Conservation (phyloP, 2,797 vertebrate species). For the Ficedula albicollis region DNA sequence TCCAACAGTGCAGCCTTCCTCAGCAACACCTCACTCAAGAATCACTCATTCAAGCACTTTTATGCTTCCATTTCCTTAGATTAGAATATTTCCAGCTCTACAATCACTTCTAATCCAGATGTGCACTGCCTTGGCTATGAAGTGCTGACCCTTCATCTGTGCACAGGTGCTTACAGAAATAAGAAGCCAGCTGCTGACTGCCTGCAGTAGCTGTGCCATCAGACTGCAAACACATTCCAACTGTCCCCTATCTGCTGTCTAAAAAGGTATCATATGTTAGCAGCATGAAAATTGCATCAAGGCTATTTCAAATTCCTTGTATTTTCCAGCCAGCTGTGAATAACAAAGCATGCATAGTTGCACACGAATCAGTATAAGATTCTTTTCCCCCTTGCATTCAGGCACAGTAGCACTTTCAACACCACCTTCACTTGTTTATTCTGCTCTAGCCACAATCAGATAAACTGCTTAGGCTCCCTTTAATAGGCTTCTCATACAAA, state of each 20-base stretch:
- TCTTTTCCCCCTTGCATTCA: not conserved
- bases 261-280: not conserved
- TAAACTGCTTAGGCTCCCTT: not conserved
- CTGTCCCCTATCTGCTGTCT: not conserved
- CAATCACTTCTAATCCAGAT: not conserved
- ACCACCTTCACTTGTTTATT: not conserved
- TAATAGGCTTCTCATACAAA: not conserved
- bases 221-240: not conserved
- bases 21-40: not conserved
- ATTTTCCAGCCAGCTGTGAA: not conserved
- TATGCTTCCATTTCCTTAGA: not conserved
- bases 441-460: conserved; percentile 9
- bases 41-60: not conserved
- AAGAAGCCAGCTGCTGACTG: not conserved
- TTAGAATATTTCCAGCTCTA: not conserved
- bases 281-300: not conserved
- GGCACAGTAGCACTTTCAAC: not conserved
- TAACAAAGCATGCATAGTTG: not conserved
- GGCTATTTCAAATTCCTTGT: not conserved
- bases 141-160: not conserved
- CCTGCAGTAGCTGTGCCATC: not conserved
- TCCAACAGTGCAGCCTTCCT: not conserved
- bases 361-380: not conserved
- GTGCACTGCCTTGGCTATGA: not conserved
- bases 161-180: not conserved